Evolutionary conservation across 2,888 invertebrate genomes (phyloP), one percentile per base, ranked within the genome.

Genomic region (Pollenia griseotomentosa): DNA sequence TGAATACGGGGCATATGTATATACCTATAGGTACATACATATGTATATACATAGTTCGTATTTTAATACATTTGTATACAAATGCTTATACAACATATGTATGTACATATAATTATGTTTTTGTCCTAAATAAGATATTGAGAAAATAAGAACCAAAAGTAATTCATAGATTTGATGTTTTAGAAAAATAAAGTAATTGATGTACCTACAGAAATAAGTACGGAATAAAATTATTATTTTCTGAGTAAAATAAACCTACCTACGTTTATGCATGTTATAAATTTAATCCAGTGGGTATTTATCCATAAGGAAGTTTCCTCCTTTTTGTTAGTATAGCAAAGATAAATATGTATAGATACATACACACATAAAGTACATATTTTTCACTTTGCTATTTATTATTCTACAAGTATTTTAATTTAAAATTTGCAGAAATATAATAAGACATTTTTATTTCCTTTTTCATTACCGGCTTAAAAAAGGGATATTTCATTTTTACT

Each of bases 351-450:
- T 57, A 23, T 42, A 23, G 23, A 33, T 33, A 33, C 6, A 33
- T 0, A 33, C 33, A 63, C 16, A 40, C 8, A 42, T 63, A 33
- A 6, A 33, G 33, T 33, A 0, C 6, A 33, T 6, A 63, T 63
- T 42, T 63, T 63, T 63, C 63, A 63, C 63, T 61, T 61, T 14
- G n/a, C n/a, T 59, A 40, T 14, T 14, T 59, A 42, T 44, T 8
- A n/a, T 63, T 63, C n/a, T 8, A 61, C n/a, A 33, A 33, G 6
- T 4, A 33, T 33, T 33, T 6, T 40, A 63, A n/a, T 63, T 63
- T 42, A 42, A 42, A 2, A 42, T 16, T 42, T 63, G 9, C 16
- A 16, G 5, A 63, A 63, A 3, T 16, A 16, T 10, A 6, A n/a
- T 9, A n/a, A 61, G 3, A n/a, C 9, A 42, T 42, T 10, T 42